Percentiles rank a stretch among this genome's conserved stretches.
Evolutionary conservation across 35 echinoderm and acorn worm species (phyloP).

Genomic region (Diadema setosum): DNA sequence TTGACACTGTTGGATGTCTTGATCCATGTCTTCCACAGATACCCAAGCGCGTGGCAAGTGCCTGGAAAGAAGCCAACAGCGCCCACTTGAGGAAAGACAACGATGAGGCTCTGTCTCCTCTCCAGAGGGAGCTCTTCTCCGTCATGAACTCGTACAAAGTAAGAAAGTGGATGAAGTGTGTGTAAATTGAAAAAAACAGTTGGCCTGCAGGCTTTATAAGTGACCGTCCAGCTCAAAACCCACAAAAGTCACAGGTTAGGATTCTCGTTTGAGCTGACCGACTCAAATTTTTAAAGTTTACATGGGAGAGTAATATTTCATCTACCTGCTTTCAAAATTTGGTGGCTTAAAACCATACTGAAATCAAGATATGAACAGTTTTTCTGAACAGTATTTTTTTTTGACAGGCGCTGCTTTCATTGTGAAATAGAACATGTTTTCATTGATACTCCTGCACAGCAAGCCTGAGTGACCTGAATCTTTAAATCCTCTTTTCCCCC

Average conservation of each 20-base stretch:
- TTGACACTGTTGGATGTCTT: not conserved
- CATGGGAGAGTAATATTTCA: too few species aligned
- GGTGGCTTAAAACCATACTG: too few species aligned
- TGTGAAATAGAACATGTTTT: too few species aligned
- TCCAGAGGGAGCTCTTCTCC: slow-evolving; percentile 85
- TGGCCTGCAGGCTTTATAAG: not conserved
- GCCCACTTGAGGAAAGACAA: not conserved
- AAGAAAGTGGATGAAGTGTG: not conserved
- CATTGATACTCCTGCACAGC: too few species aligned
- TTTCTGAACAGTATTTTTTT: too few species aligned
- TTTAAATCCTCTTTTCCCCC: too few species aligned
- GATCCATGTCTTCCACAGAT: slow-evolving; percentile 31
- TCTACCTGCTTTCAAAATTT: too few species aligned
- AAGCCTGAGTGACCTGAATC: too few species aligned
- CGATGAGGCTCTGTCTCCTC: slow-evolving; percentile 32
- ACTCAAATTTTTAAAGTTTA: too few species aligned
- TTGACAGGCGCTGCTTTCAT: too few species aligned
- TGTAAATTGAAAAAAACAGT: not conserved
- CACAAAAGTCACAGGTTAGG: not conserved
- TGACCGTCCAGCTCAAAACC: not conserved
- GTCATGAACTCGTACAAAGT: slow-evolving; percentile 84
- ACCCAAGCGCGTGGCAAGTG: slow-evolving; percentile 61
- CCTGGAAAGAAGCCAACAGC: slow-evolving; percentile 58
- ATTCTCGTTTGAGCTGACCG: too few species aligned
- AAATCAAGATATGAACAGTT: too few species aligned